A percentile compares a stretch with the other conserved stretches of the same genome.
Evolutionary conservation across 1,140 invertebrate genomes (phyloP).

Genomic region (Dendrolimus kikuchii): DNA sequence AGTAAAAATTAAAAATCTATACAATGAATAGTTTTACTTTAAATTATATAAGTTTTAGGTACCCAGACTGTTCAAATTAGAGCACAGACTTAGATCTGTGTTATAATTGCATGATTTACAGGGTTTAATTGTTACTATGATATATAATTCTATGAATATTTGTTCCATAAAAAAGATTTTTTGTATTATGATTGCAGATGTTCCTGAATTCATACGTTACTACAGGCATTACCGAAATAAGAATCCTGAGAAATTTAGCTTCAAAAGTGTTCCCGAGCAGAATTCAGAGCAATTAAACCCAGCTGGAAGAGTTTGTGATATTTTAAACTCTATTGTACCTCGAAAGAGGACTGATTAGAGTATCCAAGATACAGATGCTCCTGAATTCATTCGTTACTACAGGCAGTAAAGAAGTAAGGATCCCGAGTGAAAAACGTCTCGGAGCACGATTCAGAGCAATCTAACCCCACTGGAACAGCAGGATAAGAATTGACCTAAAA

Average conservation of each 20-base stretch:
- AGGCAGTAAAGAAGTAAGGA: background rate
- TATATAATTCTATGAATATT: background rate
- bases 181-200: slow-evolving; percentile 3
- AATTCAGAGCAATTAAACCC: slow-evolving; percentile 14
- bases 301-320: slow-evolving; percentile 16
- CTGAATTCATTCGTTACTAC: too few relatives aligned
- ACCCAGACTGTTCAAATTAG: too few relatives aligned
- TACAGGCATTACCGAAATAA: slow-evolving; percentile 11
- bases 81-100: too few relatives aligned
- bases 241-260: slow-evolving; percentile 14
- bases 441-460: background rate
- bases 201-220: slow-evolving; percentile 18
- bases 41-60: too few relatives aligned
- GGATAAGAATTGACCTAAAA: too few relatives aligned
- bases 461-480: background rate
- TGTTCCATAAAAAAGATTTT: background rate
- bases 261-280: background rate
- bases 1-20: too few relatives aligned
- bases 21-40: too few relatives aligned
- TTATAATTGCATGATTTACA: too few relatives aligned
- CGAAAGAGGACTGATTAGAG: too few relatives aligned
- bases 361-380: too few relatives aligned
- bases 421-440: background rate
- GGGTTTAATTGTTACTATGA: too few relatives aligned
- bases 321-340: slow-evolving; percentile 13